Conservation (phyloP, 2,797 vertebrate species). For the Xenops minutus region DNA sequence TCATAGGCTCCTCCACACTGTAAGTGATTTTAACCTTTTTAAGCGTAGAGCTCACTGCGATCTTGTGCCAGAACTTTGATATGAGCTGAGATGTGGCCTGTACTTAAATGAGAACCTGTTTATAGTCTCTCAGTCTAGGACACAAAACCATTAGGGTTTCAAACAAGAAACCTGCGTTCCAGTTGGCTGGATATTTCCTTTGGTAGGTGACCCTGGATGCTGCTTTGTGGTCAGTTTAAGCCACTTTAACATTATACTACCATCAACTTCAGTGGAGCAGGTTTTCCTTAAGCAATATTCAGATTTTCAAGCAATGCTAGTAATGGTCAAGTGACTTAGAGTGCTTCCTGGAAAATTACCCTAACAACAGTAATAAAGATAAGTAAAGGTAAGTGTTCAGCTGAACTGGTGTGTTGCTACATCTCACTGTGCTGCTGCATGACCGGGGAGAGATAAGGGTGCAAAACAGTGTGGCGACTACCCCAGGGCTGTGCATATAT, state of each 20-base stretch:
- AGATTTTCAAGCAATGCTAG: neutral
- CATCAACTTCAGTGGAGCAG: neutral
- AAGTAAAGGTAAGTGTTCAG: neutral
- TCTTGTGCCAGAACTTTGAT: neutral
- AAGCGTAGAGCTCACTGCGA: neutral
- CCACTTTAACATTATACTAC: neutral
- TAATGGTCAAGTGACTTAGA: neutral
- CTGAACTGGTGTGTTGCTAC: neutral
- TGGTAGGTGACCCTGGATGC: neutral
- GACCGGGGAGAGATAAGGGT: neutral
- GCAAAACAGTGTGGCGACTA: neutral
- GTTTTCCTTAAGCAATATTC: neutral
- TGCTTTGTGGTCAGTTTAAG: neutral
- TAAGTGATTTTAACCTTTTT: neutral
- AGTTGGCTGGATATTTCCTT: neutral
- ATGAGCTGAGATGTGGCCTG: neutral
- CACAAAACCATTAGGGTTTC: neutral
- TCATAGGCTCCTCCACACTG: neutral
- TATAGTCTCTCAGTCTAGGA: neutral
- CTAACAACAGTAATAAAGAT: neutral
- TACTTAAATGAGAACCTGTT: neutral
- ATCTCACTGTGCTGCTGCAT: neutral
- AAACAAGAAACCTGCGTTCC: neutral
- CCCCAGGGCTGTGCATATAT: neutral
- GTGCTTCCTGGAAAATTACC: neutral